Base-by-base conservation (phyloP, 2,797 vertebrate species). In the Neosilurus mollespiculum region DNA sequence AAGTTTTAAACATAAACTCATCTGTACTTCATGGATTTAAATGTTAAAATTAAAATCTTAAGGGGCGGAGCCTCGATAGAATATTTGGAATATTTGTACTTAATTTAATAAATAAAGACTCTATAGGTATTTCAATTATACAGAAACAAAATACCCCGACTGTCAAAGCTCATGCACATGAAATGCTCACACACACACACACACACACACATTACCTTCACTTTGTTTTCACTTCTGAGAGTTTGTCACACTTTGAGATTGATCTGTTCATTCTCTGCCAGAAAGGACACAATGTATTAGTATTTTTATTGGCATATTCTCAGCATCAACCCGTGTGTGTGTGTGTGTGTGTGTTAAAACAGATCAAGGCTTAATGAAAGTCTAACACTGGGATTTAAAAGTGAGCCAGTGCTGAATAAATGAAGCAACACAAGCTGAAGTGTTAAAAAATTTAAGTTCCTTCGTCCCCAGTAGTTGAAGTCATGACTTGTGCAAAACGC, bases 221-320 rank as follows among this genome's bases (percentile, higher is more conserved):
- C 95, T 84, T 94, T 93, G 87, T 95, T 93, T 81, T 98, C 97
- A 69, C 90, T 96, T 87, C 96, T 96, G 9, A 99, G 93, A 64
- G 94, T 95, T 87, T 99, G 98, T 24, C 95, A 88, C 81, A 99
- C 94, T 93, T 97, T 99, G 37, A 96, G 90, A 77, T 94, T 99
- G 91, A 99, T 97, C 84, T 99, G 96, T 78, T 98, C 97, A 3
- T 91, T 94, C 81, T 96, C 98, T 98, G 59, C 89, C 14, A 59
- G 83, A 86, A 37, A 79, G 65, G 54, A 64, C 61, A 67, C 22
- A 70, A 4, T 34, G 16, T 22, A 54, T 65, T 34, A 12, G 20
- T 62, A 9, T n/a, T 37, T 43, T 59, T 43, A 53, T 18, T 7
- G 9, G 16, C 30, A 58, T 10, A 34, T 58, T 75, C 15, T 75